phyloP scores from a whole-genome alignment of 2,888 invertebrate species.

The Euspilapteryx auroguttella region DNA sequence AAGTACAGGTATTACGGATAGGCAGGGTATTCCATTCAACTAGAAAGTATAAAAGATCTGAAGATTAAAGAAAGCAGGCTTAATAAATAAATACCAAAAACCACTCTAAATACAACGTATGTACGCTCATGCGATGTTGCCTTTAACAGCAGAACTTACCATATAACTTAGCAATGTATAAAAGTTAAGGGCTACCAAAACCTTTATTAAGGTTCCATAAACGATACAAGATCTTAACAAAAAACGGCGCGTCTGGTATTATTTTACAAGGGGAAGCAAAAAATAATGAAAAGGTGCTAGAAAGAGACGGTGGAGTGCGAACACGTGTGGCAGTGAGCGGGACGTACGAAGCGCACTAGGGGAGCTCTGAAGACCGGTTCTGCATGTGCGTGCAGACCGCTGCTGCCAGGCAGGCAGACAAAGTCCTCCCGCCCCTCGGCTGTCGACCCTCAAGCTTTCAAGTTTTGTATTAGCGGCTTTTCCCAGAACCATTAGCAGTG shows the following conservation, averaged over 20 bases:
- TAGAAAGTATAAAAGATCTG: too few relatives aligned
- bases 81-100: too few relatives aligned
- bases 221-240: conserved; percentile 37
- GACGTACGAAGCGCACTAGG: conserved; percentile 36
- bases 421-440: conserved; percentile 45
- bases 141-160: too few relatives aligned
- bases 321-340: conserved; percentile 44
- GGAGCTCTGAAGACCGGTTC: conserved; percentile 54
- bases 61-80: too few relatives aligned
- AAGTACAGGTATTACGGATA: too few relatives aligned
- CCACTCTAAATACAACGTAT: too few relatives aligned
- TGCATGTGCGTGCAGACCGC: conserved; percentile 58
- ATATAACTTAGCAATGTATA: too few relatives aligned
- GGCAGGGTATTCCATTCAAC: too few relatives aligned
- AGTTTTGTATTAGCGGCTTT: conserved; percentile 46
- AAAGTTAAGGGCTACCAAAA: too few relatives aligned
- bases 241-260: conserved; percentile 45
- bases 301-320: conserved; percentile 35
- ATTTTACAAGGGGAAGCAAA: conserved; percentile 52
- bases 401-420: conserved; percentile 38
- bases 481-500: conserved; percentile 39
- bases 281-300: conserved; percentile 53
- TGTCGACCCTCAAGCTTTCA: conserved; percentile 45
- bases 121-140: too few relatives aligned
- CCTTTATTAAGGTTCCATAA: too few relatives aligned